phyloP scores from a whole-genome alignment of 2,797 vertebrate species.

The Hypotaenidia okinawae region DNA sequence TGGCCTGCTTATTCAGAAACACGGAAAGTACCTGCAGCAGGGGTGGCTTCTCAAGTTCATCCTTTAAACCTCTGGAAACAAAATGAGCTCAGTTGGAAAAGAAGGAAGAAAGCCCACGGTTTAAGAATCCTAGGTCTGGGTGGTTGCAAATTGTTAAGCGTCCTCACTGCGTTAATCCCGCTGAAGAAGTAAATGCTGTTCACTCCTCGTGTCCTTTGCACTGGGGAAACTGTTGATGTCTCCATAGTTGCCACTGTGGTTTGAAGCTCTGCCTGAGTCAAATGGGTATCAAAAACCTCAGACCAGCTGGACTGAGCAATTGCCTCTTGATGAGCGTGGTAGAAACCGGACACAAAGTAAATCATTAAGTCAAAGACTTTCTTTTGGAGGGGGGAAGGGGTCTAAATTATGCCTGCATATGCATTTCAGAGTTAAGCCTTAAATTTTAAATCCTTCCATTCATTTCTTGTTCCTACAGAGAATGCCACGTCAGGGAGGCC shows the following conservation, averaged over 20 bases:
- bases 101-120: neutral
- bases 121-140: neutral
- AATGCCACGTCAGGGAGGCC: neutral
- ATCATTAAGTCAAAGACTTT: neutral
- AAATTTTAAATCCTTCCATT: neutral
- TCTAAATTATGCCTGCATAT: neutral
- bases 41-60: neutral
- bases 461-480: neutral
- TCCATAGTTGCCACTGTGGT: neutral
- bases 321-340: neutral
- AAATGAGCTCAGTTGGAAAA: neutral
- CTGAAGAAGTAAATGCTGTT: slow-evolving; percentile 2
- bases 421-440: neutral
- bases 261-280: slow-evolving; percentile 15
- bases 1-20: neutral
- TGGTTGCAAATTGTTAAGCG: neutral
- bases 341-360: slow-evolving; percentile 19
- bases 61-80: neutral
- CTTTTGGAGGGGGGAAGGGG: neutral
- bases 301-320: neutral
- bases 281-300: neutral
- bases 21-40: slow-evolving; percentile 7
- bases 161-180: neutral
- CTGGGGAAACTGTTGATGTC: neutral
- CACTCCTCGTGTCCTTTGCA: neutral